These are phyloP conservation scores for Scaptomyza parva DNA, from an alignment of 2,888 invertebrate species.

Conservation along the genomic window DNA sequence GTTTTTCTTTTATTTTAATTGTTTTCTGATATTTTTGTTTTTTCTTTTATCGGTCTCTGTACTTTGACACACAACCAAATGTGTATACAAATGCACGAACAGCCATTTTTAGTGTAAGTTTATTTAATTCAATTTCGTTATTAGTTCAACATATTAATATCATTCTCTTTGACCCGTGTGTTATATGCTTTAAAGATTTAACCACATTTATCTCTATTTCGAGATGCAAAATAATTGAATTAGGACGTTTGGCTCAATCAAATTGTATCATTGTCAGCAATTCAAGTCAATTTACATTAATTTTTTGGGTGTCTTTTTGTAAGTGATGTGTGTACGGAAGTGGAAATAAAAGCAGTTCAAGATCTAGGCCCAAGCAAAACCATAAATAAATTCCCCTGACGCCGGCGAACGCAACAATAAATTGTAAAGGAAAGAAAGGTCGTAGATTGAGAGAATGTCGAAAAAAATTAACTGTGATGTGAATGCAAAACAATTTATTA, in stretches of 20 bases:
- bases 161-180: constrained; percentile 22
- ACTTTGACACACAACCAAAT: not conserved
- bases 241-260: constrained; percentile 14
- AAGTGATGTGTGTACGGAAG: not conserved
- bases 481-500: too few relatives aligned
- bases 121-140: constrained; percentile 26
- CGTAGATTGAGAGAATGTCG: too few relatives aligned
- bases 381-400: too few relatives aligned
- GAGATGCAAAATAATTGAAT: constrained; percentile 34
- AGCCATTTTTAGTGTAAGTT: not conserved
- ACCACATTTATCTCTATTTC: constrained; percentile 15
- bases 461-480: too few relatives aligned
- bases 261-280: constrained; percentile 4
- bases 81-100: not conserved
- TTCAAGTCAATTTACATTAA: constrained; percentile 7
- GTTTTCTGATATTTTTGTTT: constrained; percentile 40
- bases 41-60: constrained; percentile 23
- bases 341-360: not conserved
- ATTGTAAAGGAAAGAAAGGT: too few relatives aligned
- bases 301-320: not conserved
- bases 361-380: not conserved
- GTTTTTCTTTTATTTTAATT: constrained; percentile 32
- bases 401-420: too few relatives aligned
- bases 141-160: constrained; percentile 22
- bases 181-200: constrained; percentile 16